These are phyloP conservation scores for Diplolepis rosae DNA, from an alignment of 2,888 invertebrate species.

Conservation along the genomic window DNA sequence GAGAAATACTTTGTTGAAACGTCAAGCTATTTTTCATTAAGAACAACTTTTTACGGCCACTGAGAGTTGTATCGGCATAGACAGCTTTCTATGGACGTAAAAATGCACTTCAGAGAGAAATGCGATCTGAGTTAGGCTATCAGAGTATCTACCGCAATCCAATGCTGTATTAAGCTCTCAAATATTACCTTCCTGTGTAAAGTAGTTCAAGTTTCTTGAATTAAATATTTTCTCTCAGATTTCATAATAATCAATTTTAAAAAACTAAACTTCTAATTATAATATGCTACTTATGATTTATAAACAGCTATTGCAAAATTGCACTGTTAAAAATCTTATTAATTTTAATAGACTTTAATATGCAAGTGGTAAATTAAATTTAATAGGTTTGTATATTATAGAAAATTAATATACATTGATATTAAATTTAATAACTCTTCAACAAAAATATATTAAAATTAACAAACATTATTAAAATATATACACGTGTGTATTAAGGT, in stretches of 20 bases:
- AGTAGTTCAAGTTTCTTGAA: slow-evolving; percentile 8
- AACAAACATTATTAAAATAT: too few species aligned
- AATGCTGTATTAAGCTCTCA: neutral
- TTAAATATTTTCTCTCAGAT: neutral
- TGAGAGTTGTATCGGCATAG: neutral
- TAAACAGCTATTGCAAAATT: too few species aligned
- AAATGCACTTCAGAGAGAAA: neutral
- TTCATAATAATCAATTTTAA: neutral
- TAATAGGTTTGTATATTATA: too few species aligned
- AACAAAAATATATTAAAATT: too few species aligned
- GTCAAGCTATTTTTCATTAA: neutral
- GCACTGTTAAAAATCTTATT: too few species aligned
- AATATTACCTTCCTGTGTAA: neutral
- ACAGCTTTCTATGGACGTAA: neutral
- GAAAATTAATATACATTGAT: too few species aligned
- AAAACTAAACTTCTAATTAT: slow-evolving; percentile 20
- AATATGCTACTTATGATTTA: neutral
- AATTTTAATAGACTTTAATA: too few species aligned
- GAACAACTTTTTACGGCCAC: neutral
- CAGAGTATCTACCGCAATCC: slow-evolving; percentile 13
- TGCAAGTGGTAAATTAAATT: too few species aligned
- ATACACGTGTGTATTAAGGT: too few species aligned
- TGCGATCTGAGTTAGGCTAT: slow-evolving; percentile 9
- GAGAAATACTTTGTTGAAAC: neutral
- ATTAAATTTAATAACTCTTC: too few species aligned